phyloP scores from a whole-genome alignment of 2,113 vertebrate species.

The Hymenochirus boettgeri region DNA sequence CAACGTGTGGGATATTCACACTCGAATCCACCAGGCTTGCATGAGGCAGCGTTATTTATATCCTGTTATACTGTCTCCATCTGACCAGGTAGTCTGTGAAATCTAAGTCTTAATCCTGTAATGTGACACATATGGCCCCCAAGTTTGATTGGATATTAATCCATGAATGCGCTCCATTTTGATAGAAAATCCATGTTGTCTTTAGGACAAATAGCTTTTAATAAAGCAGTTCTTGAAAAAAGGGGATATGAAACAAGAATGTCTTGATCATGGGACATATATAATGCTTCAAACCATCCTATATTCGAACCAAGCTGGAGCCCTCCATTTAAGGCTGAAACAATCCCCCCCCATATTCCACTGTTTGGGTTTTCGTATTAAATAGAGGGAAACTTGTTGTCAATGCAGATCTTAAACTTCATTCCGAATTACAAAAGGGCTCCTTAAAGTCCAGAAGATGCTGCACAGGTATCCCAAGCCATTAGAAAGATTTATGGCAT shows the following conservation, averaged over 20 bases:
- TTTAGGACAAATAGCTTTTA: background rate
- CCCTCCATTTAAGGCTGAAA: conserved; percentile 19
- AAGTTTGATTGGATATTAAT: background rate
- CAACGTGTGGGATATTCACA: background rate
- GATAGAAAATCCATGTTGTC: background rate
- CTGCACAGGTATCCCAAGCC: conserved; percentile 4
- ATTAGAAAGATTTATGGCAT: conserved; percentile 41
- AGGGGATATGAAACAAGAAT: background rate
- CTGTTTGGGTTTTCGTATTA: conserved; percentile 11
- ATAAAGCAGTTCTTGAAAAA: background rate
- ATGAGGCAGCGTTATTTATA: too few species aligned
- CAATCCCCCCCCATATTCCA: conserved; percentile 1
- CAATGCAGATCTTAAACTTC: conserved; percentile 11
- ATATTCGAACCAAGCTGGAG: conserved; percentile 20
- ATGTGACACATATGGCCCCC: background rate
- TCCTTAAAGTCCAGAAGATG: conserved; percentile 21
- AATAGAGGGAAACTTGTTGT: conserved; percentile 19
- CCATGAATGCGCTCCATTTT: background rate
- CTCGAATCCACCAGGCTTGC: too few species aligned
- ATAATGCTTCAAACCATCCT: conserved; percentile 3
- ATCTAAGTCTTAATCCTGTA: background rate
- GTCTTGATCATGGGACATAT: background rate
- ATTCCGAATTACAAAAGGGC: conserved; percentile 10
- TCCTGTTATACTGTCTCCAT: too few species aligned
- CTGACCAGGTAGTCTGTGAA: too few species aligned